Percentiles rank a stretch among this genome's conserved stretches.
These are phyloP conservation scores for Rostratula benghalensis DNA, from an alignment of 2,113 vertebrate genomes.

Conservation along the genomic window DNA sequence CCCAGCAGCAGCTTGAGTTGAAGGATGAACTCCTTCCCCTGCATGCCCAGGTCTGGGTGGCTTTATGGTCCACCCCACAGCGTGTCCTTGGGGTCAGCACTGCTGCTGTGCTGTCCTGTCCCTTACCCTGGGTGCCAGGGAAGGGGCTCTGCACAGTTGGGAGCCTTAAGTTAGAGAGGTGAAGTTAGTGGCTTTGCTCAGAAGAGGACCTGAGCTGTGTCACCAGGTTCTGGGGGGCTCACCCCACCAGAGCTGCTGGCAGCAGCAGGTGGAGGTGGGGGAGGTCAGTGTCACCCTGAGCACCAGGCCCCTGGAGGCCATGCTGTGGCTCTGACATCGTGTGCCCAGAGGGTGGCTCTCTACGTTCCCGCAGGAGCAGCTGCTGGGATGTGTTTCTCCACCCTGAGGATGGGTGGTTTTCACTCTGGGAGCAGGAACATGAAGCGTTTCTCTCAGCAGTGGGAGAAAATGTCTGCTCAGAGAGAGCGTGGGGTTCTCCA, in stretches of 20 bases:
- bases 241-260: rapidly evolving
- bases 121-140: background rate
- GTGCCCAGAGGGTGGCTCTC: background rate
- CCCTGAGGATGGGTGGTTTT: background rate
- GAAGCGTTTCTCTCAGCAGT: background rate
- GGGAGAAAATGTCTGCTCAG: background rate
- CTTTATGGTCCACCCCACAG: background rate
- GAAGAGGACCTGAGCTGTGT: background rate
- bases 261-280: background rate
- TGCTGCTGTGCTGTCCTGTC: background rate
- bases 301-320: background rate
- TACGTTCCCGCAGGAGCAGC: background rate
- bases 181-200: background rate
- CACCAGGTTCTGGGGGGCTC: background rate
- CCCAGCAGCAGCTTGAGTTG: conserved; percentile 6
- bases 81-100: background rate
- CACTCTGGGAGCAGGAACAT: background rate
- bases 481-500: background rate
- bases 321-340: rapidly evolving
- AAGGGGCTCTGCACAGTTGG: background rate
- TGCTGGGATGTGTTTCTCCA: background rate
- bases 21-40: conserved; percentile 11
- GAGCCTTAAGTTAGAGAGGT: rapidly evolving
- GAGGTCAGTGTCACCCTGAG: background rate
- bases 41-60: background rate